Conservation (phyloP, 2,113 vertebrate genomes). For the Solenodon paradoxus region DNA sequence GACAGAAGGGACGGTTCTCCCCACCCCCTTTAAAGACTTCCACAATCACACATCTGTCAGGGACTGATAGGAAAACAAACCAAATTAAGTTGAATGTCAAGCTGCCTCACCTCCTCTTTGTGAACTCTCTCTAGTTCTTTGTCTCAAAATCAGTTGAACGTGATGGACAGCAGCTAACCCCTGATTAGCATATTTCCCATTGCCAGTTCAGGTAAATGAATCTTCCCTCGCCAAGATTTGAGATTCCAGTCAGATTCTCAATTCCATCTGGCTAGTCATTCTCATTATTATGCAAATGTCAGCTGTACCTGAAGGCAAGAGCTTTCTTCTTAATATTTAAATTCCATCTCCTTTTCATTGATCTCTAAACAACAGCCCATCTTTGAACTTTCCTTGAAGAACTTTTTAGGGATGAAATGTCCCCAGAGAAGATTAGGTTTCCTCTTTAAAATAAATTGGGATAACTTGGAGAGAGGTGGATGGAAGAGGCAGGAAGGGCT, state of each 20-base stretch:
- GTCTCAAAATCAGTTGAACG: constrained; percentile 45
- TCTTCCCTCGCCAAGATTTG: constrained; percentile 66
- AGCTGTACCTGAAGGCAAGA: constrained; percentile 80
- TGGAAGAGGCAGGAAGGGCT: background rate
- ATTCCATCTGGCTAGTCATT: constrained; percentile 77
- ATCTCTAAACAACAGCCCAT: constrained; percentile 76
- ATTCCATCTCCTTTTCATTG: constrained; percentile 75
- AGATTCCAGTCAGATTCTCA: constrained; percentile 78
- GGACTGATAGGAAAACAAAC: constrained; percentile 62
- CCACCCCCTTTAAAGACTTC: constrained; percentile 39
- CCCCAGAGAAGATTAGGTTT: constrained; percentile 8
- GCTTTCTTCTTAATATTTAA: constrained; percentile 83
- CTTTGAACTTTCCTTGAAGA: constrained; percentile 72
- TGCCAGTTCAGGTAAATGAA: constrained; percentile 65
- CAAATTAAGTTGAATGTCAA: constrained; percentile 71
- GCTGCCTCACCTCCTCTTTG: constrained; percentile 61
- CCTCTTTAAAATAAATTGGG: constrained; percentile 30
- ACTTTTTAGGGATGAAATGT: constrained; percentile 57
- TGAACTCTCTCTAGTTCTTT: constrained; percentile 62
- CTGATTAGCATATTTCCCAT: constrained; percentile 73
- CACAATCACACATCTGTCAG: constrained; percentile 54
- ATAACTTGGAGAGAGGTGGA: background rate
- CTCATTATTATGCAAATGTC: constrained; percentile 83
- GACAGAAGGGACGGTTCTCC: background rate
- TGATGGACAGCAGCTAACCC: constrained; percentile 53